Base-by-base conservation (phyloP, 1,140 invertebrate genomes). In the Stenopsyche tienmushanensis region DNA sequence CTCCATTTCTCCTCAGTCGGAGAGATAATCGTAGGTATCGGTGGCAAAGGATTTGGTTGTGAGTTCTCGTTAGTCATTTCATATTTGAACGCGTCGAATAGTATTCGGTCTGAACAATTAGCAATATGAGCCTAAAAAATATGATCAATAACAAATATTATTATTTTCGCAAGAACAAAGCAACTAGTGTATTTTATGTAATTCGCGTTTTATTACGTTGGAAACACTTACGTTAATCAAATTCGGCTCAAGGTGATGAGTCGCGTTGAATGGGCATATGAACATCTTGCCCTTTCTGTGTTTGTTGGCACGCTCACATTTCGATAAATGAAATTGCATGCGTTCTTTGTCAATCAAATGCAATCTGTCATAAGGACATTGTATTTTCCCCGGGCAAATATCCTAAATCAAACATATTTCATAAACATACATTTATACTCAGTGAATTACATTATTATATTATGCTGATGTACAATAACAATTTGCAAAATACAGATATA, bases 271-370 rank as follows among this genome's bases (percentile, higher is more conserved):
- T 0, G 77, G 77, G 17, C 79, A 80, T 10, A 7, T 13, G 1
- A 21, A 15, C 9, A 54, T 17, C n/a, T 55, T 60, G n/a, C n/a
- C n/a, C 13, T 44, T 59, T 15, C 29, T 62, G 0, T 47, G 7
- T 0, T 25, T 71, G 13, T 78, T 68, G n/a, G n/a, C n/a, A 39
- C 78, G 75, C 24, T 77, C 76, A 50, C 79, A 80, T 49, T 78
- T 80, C 26, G 74, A 72, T 0, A 80, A 49, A 26, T 80, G 78
- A 1, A 77, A 70, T 26, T 77, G 75, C 72, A 80, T 74, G 0
- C 74, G 25, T 13, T 73, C 75, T 1, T 72, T 72, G 17, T 76
- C 75, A 0, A 80, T 67, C 26, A 76, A 73, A 50, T 80, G 79
- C 0, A 75, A 26, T 29, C 44, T 64, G 23, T 78, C 72, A 69